Evolutionary conservation across 2,888 invertebrate species (phyloP).

Genomic region (Sepioteuthis lessoniana): DNA sequence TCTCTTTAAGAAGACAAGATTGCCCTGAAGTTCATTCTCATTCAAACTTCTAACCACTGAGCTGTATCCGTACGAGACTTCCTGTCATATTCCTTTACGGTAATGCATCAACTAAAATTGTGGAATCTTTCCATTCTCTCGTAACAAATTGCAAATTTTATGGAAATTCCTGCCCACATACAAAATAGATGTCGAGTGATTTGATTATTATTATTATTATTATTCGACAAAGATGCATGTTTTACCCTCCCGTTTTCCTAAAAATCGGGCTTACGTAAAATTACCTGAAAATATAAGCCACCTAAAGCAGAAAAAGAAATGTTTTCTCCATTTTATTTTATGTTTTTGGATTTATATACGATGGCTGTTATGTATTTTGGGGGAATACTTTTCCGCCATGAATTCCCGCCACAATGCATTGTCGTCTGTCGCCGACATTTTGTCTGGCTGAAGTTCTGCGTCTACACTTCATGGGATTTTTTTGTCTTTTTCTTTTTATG

Average conservation of each 20-base stretch:
- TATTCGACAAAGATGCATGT: background rate
- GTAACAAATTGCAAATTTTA: background rate
- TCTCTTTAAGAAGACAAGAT: background rate
- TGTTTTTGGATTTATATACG: background rate
- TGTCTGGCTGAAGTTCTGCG: background rate
- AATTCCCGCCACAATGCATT: background rate
- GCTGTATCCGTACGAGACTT: background rate
- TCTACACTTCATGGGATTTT: background rate
- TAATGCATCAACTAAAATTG: background rate
- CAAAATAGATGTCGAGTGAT: background rate
- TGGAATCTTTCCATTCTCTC: background rate
- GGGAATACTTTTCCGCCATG: background rate
- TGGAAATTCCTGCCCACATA: background rate
- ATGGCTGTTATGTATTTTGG: background rate
- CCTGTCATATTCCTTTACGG: background rate
- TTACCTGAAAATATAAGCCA: background rate
- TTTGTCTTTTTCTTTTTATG: too few relatives aligned
- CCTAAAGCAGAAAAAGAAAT: background rate
- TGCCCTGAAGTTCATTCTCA: background rate
- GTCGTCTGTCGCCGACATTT: background rate
- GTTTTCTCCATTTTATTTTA: background rate
- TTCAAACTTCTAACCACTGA: constrained; percentile 18
- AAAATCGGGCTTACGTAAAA: background rate
- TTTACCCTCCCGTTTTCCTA: background rate
- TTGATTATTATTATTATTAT: background rate